Base-by-base conservation (phyloP, 2,797 vertebrate genomes). In the Microcaecilia unicolor region DNA sequence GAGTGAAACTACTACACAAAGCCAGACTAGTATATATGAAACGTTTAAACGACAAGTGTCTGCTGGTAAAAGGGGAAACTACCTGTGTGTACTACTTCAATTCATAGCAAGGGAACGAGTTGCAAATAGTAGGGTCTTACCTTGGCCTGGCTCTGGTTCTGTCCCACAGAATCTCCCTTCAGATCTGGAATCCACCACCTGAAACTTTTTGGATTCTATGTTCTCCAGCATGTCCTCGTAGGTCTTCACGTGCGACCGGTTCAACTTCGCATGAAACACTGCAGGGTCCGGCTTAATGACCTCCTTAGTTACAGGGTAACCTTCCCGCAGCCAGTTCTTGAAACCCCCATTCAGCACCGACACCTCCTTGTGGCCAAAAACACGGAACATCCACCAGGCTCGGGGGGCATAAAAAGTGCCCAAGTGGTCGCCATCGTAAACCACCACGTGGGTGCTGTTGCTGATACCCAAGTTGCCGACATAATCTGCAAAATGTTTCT, bases 351-450 rank as follows among this genome's bases (percentile, higher is more conserved):
- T 80, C 64, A 98, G 80, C 26, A 99, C 84, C 0, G 92, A 98
- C 14, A 98, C 94, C 1, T 57, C 48, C 2, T 44, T 51, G 71
- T 98, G 96, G 2, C 96, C 93, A 1, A 97, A 99, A 22, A 78
- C 65, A 4, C 86, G 83, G 58, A 99, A 98, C 95, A 93, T 98
- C 93, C 92, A 99, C 95, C 95, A 99, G 7, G 90, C 79, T 0
- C 96, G 80, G 2, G 96, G 92, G 0, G 92, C 87, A 0, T 87
- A 84, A 75, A 76, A 95, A 20, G 70, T 76, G 4, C 93, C 95
- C 36, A 90, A 54, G 27, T 81, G 11, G 37, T 90, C 93, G 22
- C 86, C 83, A 7, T 99, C 95, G 8, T 99, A 98, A 15, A 99
- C 88, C 4, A 99, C 87, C 1, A 99, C 91, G 2, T 97, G 93